phyloP scores from a whole-genome alignment of 2,797 vertebrate species.

The Platyrinchus mystaceus region DNA sequence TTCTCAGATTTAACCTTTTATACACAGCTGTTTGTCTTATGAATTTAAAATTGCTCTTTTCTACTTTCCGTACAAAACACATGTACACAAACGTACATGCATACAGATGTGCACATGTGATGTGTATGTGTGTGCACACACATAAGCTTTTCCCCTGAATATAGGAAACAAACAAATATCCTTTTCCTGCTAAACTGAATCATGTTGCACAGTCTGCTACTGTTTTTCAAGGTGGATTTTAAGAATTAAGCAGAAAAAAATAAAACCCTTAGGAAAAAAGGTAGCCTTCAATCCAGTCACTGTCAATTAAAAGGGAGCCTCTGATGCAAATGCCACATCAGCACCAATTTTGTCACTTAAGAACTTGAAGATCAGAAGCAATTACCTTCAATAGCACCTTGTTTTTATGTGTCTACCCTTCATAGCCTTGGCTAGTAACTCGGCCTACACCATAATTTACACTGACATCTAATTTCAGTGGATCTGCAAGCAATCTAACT shows the following conservation, averaged over 20 bases:
- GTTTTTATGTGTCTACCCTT: slow-evolving; percentile 80
- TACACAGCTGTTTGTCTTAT: not conserved
- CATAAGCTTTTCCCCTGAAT: not conserved
- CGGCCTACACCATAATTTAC: slow-evolving; percentile 85
- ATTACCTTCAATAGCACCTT: slow-evolving; percentile 85
- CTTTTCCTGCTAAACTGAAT: not conserved
- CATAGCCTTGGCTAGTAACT: slow-evolving; percentile 78
- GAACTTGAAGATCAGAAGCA: slow-evolving; percentile 84
- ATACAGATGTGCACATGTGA: not conserved
- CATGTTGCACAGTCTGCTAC: not conserved
- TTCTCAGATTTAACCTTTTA: slow-evolving; percentile 36
- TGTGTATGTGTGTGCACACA: accelerated
- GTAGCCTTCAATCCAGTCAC: slow-evolving; percentile 53
- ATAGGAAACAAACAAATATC: not conserved
- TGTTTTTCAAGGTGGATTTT: slow-evolving; percentile 22
- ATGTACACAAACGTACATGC: accelerated
- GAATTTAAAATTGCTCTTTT: not conserved
- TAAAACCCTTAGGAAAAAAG: slow-evolving; percentile 17
- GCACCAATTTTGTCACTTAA: slow-evolving; percentile 84
- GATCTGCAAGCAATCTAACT: slow-evolving; percentile 85
- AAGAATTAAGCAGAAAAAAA: slow-evolving; percentile 60
- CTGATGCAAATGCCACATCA: slow-evolving; percentile 86
- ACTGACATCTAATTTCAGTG: slow-evolving; percentile 90
- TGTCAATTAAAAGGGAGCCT: slow-evolving; percentile 76
- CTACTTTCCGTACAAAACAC: not conserved